Percentiles rank a stretch among this genome's conserved stretches.
These are phyloP conservation scores for Pyrrhia umbra DNA, from an alignment of 2,888 invertebrate genomes.

Conservation along the genomic window DNA sequence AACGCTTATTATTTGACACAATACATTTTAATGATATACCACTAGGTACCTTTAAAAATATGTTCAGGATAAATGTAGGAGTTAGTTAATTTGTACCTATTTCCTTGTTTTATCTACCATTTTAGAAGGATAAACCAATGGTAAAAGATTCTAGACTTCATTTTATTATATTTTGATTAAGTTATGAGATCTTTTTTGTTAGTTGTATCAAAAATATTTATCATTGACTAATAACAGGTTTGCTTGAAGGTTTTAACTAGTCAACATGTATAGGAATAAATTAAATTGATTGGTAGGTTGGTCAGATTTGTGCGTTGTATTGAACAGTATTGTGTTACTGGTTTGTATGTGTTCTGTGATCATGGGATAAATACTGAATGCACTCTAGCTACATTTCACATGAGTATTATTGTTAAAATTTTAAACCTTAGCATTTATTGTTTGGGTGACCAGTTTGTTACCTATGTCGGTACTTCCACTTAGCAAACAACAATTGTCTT, in stretches of 20 bases:
- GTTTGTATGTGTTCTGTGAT: background rate
- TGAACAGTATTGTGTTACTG: background rate
- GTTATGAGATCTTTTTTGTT: conserved; percentile 7
- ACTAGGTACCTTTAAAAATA: conserved; percentile 14
- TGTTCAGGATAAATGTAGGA: conserved; percentile 27
- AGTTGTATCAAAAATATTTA: conserved; percentile 1
- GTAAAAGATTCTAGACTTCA: background rate
- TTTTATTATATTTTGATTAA: too few relatives aligned
- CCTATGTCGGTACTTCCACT: conserved; percentile 9
- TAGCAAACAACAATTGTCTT: conserved; percentile 41
- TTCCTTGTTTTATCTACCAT: conserved; percentile 28
- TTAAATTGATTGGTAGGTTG: background rate
- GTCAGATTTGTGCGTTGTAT: background rate
- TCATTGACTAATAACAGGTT: conserved; percentile 10
- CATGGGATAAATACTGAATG: conserved; percentile 22
- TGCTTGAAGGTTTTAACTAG: conserved; percentile 3
- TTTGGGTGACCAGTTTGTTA: conserved; percentile 12
- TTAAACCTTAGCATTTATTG: conserved; percentile 3
- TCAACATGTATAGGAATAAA: conserved; percentile 1
- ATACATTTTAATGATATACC: conserved; percentile 37
- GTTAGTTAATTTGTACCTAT: conserved; percentile 2
- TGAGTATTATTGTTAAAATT: background rate
- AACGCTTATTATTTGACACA: conserved; percentile 21
- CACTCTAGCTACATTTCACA: conserved; percentile 10
- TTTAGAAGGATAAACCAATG: background rate